Base-by-base conservation (phyloP, 2,797 vertebrate genomes). In the Rhinatrema bivittatum region DNA sequence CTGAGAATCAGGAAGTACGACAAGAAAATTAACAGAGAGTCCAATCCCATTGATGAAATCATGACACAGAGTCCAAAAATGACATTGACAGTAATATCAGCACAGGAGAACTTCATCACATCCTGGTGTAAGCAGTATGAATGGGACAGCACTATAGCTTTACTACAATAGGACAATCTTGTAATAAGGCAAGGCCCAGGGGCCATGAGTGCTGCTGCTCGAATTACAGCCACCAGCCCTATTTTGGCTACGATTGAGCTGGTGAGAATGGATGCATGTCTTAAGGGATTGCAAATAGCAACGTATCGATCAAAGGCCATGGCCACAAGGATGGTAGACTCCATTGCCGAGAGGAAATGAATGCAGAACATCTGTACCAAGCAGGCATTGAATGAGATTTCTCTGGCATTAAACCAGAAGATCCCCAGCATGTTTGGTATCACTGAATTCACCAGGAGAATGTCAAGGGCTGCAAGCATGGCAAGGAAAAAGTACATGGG, bases 231-330 rank as follows among this genome's bases (percentile, higher is more conserved):
- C 8, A 40, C 33, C 10, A 50, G 7, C 1, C 45, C 48, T 2
- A 43, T 46, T n/a, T 7, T 44, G 24, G 12, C 19, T 5, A 50
- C 55, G 5, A 52, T 17, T 9, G 32, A 5, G 7, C 3, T 29
- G 40, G 39, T 58, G 20, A 67, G 42, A 20, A 56, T 44, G 14
- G 29, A 41, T 3, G 20, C 27, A 25, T 61, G 61, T 20, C 37
- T 40, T 7, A 58, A 37, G 2, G 60, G 62, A 7, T 3, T 29
- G 14, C 49, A 53, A 25, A 65, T 59, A 30, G 62, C 58, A 11
- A 62, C 42, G 25, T 55, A 63, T 25, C 83, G 67, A 55, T 89
- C 82, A 30, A 76, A 87, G 18, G 84, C 81, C 86, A 89, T 90
- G 15, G 71, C 76, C 28, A 65, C 63, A 33, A 89, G 44, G 25